phyloP scores from a whole-genome alignment of 1,140 invertebrate species.

The Eumaeus atala region DNA sequence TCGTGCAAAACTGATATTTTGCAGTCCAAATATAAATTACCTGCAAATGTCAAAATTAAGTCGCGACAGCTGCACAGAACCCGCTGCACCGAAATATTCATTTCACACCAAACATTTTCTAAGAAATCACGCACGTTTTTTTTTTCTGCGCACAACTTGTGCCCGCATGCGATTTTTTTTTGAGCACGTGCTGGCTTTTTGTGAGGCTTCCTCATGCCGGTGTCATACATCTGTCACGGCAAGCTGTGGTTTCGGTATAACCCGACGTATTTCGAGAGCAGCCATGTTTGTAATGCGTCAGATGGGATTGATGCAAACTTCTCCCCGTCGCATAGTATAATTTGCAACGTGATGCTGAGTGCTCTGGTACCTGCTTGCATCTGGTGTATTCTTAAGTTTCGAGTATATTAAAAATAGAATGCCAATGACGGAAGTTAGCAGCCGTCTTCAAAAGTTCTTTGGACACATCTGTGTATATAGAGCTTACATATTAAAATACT shows the following conservation, averaged over 20 bases:
- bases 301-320: not conserved
- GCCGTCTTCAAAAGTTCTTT: constrained; percentile 24
- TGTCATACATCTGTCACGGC: constrained; percentile 58
- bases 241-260: constrained; percentile 54
- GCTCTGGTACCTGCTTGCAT: constrained; percentile 62
- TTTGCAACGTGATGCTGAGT: constrained; percentile 63
- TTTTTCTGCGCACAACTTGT: constrained; percentile 54
- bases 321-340: constrained; percentile 34
- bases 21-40: no score
- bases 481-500: no score
- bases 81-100: constrained; percentile 36
- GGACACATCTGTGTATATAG: not conserved
- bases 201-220: constrained; percentile 51
- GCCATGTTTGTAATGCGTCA: constrained; percentile 11
- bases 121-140: constrained; percentile 47
- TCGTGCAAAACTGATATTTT: no score
- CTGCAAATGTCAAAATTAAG: constrained; percentile 2
- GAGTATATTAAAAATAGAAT: constrained; percentile 53
- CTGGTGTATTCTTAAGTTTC: constrained; percentile 52
- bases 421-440: constrained; percentile 36
- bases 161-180: constrained; percentile 66
- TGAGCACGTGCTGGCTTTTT: constrained; percentile 64
- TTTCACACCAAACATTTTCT: constrained; percentile 43
- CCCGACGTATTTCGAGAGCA: constrained; percentile 28
- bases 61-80: constrained; percentile 32